Evolutionary conservation across 2,797 vertebrate species (phyloP).

Genomic region (Periophthalmus magnuspinnatus): DNA sequence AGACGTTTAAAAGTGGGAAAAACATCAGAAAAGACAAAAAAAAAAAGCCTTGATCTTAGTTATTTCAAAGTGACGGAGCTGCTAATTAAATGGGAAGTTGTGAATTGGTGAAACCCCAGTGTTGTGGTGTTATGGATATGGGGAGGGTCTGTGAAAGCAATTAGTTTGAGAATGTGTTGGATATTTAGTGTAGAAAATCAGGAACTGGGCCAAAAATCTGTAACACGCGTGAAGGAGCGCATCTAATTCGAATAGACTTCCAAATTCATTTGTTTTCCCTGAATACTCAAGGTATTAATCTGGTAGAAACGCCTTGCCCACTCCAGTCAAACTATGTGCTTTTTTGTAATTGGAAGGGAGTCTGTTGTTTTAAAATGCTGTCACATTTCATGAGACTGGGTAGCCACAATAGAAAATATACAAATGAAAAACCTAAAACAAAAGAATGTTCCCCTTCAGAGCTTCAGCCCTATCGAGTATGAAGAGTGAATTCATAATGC

Average conservation of each 20-base stretch:
- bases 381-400: too few relatives aligned
- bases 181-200: background rate
- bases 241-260: background rate
- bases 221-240: background rate
- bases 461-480: too few relatives aligned
- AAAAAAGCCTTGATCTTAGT: conserved; percentile 1
- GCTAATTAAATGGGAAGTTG: conserved; percentile 2
- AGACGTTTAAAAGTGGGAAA: conserved; percentile 4
- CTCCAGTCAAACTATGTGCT: background rate
- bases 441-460: too few relatives aligned
- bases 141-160: conserved; percentile 1
- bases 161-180: background rate
- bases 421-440: too few relatives aligned
- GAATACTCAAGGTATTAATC: background rate
- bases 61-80: background rate
- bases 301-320: background rate
- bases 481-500: too few relatives aligned
- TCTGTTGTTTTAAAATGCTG: background rate
- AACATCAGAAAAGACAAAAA: background rate
- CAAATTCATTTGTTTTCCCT: background rate
- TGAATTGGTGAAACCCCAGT: conserved; percentile 1
- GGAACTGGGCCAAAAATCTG: background rate
- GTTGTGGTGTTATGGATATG: background rate
- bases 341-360: background rate
- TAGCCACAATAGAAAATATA: too few relatives aligned